Conservation (phyloP, 2,797 vertebrate genomes). For the Muscicapa comitata region DNA sequence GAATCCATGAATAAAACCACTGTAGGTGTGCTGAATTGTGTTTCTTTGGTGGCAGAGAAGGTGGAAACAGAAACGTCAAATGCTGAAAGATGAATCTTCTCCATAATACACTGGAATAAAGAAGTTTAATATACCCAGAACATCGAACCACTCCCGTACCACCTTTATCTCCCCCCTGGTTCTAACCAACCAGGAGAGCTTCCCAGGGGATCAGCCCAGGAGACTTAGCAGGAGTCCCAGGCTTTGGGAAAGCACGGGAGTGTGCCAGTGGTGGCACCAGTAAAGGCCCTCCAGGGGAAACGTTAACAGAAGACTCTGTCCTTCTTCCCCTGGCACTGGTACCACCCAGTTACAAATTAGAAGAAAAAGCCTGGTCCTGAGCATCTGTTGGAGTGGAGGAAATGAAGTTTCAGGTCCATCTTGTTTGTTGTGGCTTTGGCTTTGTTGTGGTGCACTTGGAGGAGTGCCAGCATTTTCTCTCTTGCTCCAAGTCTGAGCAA, state of each 20-base stretch:
- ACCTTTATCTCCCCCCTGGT: not conserved
- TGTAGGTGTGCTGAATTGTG: not conserved
- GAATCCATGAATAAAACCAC: not conserved
- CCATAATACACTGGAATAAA: not conserved
- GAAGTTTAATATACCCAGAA: not conserved
- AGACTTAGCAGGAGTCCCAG: not conserved
- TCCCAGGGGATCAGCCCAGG: not conserved
- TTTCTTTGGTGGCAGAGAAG: not conserved
- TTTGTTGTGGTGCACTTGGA: not conserved
- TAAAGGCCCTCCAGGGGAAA: not conserved
- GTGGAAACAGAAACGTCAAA: not conserved
- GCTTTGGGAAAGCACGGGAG: not conserved
- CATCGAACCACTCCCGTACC: accelerated
- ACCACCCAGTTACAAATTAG: not conserved
- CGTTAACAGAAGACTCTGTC: not conserved
- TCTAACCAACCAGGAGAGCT: not conserved
- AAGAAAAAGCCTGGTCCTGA: not conserved
- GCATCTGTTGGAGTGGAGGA: not conserved
- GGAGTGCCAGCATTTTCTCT: not conserved
- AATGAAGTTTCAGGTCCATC: not conserved
- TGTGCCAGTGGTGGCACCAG: accelerated
- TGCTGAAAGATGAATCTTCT: not conserved
- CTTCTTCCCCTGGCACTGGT: not conserved
- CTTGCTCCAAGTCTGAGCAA: not conserved
- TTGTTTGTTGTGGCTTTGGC: not conserved